A percentile compares a stretch with the other conserved stretches of the same genome.
These are phyloP conservation scores for Paracentrotus lividus DNA, from an alignment of 53 echinoderm and acorn worm genomes.

Conservation along the genomic window DNA sequence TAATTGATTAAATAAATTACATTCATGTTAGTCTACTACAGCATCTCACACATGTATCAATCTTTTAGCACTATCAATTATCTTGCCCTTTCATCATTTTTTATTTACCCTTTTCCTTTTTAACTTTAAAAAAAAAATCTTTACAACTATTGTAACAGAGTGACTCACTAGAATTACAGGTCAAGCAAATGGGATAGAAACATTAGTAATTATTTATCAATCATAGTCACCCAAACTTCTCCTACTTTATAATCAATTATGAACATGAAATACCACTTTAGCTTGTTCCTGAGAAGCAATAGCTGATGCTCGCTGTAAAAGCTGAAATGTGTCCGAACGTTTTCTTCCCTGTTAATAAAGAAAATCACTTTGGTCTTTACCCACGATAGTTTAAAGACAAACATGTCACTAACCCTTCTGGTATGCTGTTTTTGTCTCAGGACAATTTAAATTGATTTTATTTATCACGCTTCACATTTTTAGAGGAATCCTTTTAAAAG, in stretches of 20 bases:
- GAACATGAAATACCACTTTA: constrained; percentile 49
- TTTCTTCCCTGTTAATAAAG: constrained; percentile 50
- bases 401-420: background rate
- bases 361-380: constrained; percentile 18
- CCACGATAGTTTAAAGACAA: background rate
- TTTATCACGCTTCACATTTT: too few species aligned
- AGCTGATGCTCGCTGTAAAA: constrained; percentile 54
- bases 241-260: background rate
- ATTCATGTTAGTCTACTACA: background rate
- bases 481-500: too few species aligned
- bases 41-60: too few species aligned
- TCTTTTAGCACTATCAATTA: too few species aligned
- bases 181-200: background rate
- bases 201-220: background rate
- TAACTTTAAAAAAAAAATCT: background rate
- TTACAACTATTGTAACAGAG: background rate
- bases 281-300: constrained; percentile 47
- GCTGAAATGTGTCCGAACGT: constrained; percentile 46
- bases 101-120: background rate
- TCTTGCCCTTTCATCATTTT: too few species aligned
- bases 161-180: background rate
- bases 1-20: too few species aligned
- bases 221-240: background rate
- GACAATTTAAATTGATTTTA: background rate
- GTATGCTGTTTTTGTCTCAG: background rate